Conservation (phyloP, 2,888 invertebrate genomes). For the Eretmocerus hayati region DNA sequence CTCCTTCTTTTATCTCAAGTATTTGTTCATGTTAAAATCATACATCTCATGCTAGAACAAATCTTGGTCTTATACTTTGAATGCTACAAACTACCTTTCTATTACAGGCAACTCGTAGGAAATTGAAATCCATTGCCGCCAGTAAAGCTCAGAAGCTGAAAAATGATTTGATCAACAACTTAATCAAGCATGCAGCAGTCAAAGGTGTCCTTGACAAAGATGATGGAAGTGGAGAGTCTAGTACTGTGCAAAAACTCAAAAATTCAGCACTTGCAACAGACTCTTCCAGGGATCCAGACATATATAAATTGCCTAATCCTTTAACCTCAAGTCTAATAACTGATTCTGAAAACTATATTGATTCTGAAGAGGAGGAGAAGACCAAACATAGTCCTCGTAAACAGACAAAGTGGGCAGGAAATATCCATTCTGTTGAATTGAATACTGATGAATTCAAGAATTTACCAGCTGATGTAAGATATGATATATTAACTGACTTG, state of each 20-base stretch:
- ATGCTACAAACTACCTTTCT: too few species aligned
- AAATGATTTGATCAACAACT: slow-evolving; percentile 68
- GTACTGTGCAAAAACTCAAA: slow-evolving; percentile 18
- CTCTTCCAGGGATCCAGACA: slow-evolving; percentile 35
- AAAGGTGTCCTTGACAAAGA: slow-evolving; percentile 53
- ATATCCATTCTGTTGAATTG: slow-evolving; percentile 75
- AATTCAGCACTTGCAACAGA: slow-evolving; percentile 14
- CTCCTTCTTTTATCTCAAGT: too few species aligned
- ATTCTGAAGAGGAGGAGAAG: slow-evolving; percentile 45
- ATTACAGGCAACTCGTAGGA: slow-evolving; percentile 67
- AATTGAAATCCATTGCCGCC: slow-evolving; percentile 57
- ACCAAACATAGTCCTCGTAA: slow-evolving; percentile 46
- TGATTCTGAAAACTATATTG: slow-evolving; percentile 43
- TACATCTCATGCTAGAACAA: too few species aligned
- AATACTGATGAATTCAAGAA: slow-evolving; percentile 71
- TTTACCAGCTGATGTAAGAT: slow-evolving; percentile 82
- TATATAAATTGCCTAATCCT: slow-evolving; percentile 60
- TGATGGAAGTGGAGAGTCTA: slow-evolving; percentile 46
- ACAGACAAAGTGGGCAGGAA: slow-evolving; percentile 44
- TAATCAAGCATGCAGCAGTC: slow-evolving; percentile 76
- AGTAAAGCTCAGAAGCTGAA: slow-evolving; percentile 55
- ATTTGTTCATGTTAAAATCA: too few species aligned
- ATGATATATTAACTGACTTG: slow-evolving; percentile 84
- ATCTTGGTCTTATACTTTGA: too few species aligned
- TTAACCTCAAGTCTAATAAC: slow-evolving; percentile 40